A percentile compares a stretch with the other conserved stretches of the same genome.
Evolutionary conservation across 1,140 invertebrate species (phyloP).

Genomic region (Myzus persicae): DNA sequence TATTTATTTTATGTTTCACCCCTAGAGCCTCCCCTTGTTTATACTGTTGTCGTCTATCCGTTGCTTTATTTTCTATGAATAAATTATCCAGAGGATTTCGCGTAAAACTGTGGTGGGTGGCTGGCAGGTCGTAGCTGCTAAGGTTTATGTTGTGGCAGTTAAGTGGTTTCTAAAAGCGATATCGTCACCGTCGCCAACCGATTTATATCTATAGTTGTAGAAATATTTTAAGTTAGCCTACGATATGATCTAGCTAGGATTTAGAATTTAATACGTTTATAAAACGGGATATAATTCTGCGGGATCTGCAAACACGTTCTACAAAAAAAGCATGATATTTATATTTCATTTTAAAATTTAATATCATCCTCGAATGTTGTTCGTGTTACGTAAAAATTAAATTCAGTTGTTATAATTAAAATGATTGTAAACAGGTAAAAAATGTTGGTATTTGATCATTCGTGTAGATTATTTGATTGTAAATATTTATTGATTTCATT

Average conservation of each 20-base stretch:
- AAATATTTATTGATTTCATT: background rate
- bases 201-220: background rate
- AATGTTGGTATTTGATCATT: background rate
- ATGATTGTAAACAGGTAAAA: background rate
- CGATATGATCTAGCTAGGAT: constrained; percentile 1
- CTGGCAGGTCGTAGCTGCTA: background rate
- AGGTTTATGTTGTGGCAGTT: constrained; percentile 7
- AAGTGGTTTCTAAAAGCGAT: constrained; percentile 8
- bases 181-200: background rate
- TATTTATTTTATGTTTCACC: background rate
- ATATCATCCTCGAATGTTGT: background rate
- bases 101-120: background rate
- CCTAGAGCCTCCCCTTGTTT: background rate
- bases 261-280: background rate
- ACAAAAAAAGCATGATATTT: background rate
- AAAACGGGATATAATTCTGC: background rate
- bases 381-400: background rate
- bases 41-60: background rate
- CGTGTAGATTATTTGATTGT: background rate
- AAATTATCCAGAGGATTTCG: constrained; percentile 3
- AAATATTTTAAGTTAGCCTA: constrained; percentile 7
- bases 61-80: constrained; percentile 28
- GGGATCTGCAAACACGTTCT: background rate
- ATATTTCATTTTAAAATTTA: background rate
- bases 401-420: background rate